These are phyloP conservation scores for Thaumetopoea pityocampa DNA, from an alignment of 1,140 invertebrate species.

Conservation along the genomic window DNA sequence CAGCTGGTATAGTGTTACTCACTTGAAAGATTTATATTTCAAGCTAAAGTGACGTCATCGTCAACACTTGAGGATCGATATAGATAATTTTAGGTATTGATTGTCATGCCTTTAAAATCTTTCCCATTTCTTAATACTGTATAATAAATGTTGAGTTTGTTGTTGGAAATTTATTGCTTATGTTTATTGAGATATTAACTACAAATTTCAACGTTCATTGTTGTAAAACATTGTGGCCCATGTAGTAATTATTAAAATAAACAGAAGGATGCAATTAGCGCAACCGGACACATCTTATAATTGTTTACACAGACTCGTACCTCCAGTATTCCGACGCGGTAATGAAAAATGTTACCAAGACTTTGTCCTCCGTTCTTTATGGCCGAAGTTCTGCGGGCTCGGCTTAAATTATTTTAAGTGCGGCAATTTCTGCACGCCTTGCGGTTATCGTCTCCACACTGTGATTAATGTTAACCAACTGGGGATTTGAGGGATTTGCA, in stretches of 20 bases:
- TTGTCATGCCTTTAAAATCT: constrained; percentile 4
- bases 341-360: constrained; percentile 58
- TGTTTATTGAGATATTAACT: neutral
- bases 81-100: too few species aligned
- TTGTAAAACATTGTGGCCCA: too few species aligned
- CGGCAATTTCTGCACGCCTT: constrained; percentile 44
- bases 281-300: constrained; percentile 47
- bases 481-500: constrained; percentile 25
- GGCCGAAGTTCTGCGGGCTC: constrained; percentile 44
- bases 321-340: constrained; percentile 28
- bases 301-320: constrained; percentile 46
- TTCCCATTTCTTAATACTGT: constrained; percentile 9
- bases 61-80: too few species aligned
- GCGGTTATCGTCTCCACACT: constrained; percentile 48
- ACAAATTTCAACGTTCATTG: neutral
- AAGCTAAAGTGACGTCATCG: too few species aligned
- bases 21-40: too few species aligned
- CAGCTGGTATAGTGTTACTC: too few species aligned
- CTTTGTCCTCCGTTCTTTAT: constrained; percentile 56
- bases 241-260: constrained; percentile 5
- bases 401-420: constrained; percentile 60
- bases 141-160: constrained; percentile 11
- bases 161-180: constrained; percentile 1
- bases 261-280: constrained; percentile 29
- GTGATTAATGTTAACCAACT: constrained; percentile 36